Conservation (phyloP, 2,113 vertebrate genomes). For the Orientallactaga bullata region DNA sequence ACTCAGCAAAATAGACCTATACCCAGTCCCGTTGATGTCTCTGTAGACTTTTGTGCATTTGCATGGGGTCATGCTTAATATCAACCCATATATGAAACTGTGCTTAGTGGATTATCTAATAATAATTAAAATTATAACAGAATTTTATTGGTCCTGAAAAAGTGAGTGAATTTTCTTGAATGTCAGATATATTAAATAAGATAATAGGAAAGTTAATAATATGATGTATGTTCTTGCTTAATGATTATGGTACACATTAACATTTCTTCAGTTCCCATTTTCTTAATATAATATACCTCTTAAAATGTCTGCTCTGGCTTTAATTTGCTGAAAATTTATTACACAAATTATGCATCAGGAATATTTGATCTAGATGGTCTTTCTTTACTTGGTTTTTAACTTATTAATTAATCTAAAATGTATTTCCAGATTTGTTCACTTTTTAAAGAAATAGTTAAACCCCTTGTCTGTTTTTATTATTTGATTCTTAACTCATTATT, state of each 20-base stretch:
- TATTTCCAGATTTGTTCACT: background rate
- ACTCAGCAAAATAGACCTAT: background rate
- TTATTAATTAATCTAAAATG: slow-evolving; percentile 30
- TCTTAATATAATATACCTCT: slow-evolving; percentile 56
- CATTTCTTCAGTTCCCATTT: slow-evolving; percentile 73
- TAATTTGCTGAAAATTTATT: slow-evolving; percentile 66
- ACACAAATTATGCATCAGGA: slow-evolving; percentile 25
- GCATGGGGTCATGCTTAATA: background rate
- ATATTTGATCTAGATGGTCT: background rate
- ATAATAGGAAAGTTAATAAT: slow-evolving; percentile 45
- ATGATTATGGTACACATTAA: slow-evolving; percentile 62
- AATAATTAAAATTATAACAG: slow-evolving; percentile 29
- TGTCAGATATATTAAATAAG: slow-evolving; percentile 65
- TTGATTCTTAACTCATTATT: slow-evolving; percentile 33
- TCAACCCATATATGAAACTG: background rate
- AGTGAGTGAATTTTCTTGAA: slow-evolving; percentile 62
- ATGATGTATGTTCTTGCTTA: slow-evolving; percentile 60
- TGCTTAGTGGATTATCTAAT: slow-evolving; percentile 48
- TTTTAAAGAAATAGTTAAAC: background rate
- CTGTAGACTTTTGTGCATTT: background rate
- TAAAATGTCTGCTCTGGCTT: slow-evolving; percentile 61
- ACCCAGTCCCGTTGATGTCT: background rate
- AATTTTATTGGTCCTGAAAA: slow-evolving; percentile 61
- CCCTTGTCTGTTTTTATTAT: background rate
- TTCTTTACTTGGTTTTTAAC: slow-evolving; percentile 46